Percentiles rank a stretch among this genome's conserved stretches.
phyloP scores from a whole-genome alignment of 2,113 vertebrate genomes.

The Cervus canadensis region DNA sequence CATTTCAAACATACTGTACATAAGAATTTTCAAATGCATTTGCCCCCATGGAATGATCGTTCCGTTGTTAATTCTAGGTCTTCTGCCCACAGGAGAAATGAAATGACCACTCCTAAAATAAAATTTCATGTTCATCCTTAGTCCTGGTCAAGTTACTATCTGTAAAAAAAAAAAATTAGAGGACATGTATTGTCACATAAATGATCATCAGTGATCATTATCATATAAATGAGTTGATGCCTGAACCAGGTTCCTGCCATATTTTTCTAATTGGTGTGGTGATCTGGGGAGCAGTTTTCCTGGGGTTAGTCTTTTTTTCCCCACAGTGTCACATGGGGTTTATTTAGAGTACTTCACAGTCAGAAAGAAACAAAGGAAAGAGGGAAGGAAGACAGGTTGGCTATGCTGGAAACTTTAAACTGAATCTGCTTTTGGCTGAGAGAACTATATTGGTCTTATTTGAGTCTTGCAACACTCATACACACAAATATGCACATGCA shows the following conservation, averaged over 20 bases:
- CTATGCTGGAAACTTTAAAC: neutral
- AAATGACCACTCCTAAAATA: neutral
- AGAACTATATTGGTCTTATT: neutral
- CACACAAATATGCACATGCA: fast-evolving
- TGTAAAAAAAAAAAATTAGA: neutral
- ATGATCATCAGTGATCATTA: neutral
- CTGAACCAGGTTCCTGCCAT: neutral
- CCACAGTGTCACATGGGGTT: neutral
- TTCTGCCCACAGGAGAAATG: neutral
- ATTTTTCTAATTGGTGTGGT: neutral
- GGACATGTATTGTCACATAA: neutral
- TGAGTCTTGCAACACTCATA: neutral
- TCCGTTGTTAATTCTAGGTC: neutral
- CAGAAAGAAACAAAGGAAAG: neutral
- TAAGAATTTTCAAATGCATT: neutral
- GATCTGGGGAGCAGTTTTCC: neutral
- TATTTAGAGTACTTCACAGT: neutral
- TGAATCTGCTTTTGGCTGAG: neutral
- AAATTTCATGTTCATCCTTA: neutral
- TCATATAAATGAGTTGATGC: neutral
- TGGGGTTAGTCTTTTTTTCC: neutral
- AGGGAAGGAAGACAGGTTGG: neutral
- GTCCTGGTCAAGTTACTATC: neutral
- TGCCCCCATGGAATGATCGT: neutral
- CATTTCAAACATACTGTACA: neutral